These are phyloP conservation scores for Schrankia costaestrigalis DNA, from an alignment of 2,888 invertebrate genomes.

Conservation along the genomic window DNA sequence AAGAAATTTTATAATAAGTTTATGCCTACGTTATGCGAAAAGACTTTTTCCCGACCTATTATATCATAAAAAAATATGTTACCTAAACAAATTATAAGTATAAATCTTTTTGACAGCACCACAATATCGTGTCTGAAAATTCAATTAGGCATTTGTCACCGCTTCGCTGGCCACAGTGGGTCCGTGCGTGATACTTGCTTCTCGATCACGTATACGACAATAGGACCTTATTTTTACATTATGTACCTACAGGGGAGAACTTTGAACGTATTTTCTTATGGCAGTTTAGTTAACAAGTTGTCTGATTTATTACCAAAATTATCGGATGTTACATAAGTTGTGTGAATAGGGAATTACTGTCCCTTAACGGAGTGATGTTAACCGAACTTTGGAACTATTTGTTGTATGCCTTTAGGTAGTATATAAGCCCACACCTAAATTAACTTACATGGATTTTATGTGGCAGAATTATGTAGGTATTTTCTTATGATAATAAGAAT, in stretches of 20 bases:
- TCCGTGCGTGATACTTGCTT: slow-evolving; percentile 57
- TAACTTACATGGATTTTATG: too few relatives aligned
- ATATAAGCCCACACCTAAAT: too few relatives aligned
- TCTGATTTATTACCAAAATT: slow-evolving; percentile 42
- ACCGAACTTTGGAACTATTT: slow-evolving; percentile 11
- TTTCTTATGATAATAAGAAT: too few relatives aligned
- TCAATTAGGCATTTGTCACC: slow-evolving; percentile 70
- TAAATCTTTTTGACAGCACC: slow-evolving; percentile 52
- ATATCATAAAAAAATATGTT: too few relatives aligned
- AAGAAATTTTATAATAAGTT: too few relatives aligned
- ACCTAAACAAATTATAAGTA: too few relatives aligned
- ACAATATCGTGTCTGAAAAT: slow-evolving; percentile 62
- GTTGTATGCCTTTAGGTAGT: slow-evolving; percentile 14
- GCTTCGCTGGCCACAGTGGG: slow-evolving; percentile 52
- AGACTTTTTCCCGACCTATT: too few relatives aligned
- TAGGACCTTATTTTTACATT: slow-evolving; percentile 53
- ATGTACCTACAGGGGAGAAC: slow-evolving; percentile 33
- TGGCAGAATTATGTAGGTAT: too few relatives aligned
- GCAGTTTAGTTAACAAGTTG: slow-evolving; percentile 34
- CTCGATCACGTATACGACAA: slow-evolving; percentile 46
- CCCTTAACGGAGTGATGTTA: slow-evolving; percentile 10
- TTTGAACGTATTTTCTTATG: slow-evolving; percentile 22
- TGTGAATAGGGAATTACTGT: slow-evolving; percentile 27
- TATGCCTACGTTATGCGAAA: too few relatives aligned
- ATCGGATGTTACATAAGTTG: slow-evolving; percentile 25